These are phyloP conservation scores for Nyctereutes procyonoides DNA, from an alignment of 2,113 vertebrate species.

Conservation along the genomic window DNA sequence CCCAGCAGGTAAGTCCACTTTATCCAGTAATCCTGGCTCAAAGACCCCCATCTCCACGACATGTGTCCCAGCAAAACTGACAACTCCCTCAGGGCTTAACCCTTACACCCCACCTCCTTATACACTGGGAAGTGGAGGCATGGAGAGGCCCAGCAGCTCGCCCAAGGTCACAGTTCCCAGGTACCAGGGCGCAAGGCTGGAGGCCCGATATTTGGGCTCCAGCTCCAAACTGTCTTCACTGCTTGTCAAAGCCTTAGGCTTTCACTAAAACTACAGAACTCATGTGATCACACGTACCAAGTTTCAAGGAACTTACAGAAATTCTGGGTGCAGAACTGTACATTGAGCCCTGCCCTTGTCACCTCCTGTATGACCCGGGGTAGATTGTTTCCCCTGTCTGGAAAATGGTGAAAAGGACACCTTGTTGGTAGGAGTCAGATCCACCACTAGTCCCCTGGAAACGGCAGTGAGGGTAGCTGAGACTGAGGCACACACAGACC, in stretches of 20 bases:
- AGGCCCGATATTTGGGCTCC: background rate
- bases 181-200: background rate
- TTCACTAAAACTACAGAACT: background rate
- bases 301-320: background rate
- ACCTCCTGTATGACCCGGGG: background rate
- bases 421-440: background rate
- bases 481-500: background rate
- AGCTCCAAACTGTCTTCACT: background rate
- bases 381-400: background rate
- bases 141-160: background rate
- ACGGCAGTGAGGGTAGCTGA: fast-evolving
- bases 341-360: background rate
- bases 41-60: background rate
- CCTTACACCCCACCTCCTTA: fast-evolving
- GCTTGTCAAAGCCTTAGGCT: background rate
- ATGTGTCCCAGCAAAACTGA: background rate
- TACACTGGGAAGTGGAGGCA: background rate
- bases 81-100: background rate
- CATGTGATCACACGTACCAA: background rate
- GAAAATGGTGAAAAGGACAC: background rate
- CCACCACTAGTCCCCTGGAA: background rate
- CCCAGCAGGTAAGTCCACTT: background rate
- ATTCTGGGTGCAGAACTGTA: background rate
- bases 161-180: background rate
- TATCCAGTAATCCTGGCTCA: background rate